Percentiles rank a stretch among this genome's conserved stretches.
Conservation (phyloP, 2,113 vertebrate species). For the Propithecus coquereli region DNA sequence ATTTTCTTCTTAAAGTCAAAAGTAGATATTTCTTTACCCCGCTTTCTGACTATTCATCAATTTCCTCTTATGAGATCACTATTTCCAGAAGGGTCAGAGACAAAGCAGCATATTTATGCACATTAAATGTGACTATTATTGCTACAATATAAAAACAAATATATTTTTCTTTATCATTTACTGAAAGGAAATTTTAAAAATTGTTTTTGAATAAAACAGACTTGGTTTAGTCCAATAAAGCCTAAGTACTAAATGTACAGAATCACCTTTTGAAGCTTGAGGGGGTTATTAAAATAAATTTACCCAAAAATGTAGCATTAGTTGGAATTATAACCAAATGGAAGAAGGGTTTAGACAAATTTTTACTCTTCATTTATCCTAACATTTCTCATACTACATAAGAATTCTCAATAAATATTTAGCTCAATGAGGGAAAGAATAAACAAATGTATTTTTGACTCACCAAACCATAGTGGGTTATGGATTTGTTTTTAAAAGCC, state of each 20-base stretch:
- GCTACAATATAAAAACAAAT: background rate
- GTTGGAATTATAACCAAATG: background rate
- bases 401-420: conserved; percentile 9
- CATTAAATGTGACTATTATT: background rate
- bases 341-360: background rate
- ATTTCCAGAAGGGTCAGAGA: conserved; percentile 28
- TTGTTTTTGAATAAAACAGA: background rate
- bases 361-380: background rate
- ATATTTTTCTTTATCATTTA: background rate
- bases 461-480: background rate
- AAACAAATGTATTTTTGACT: background rate
- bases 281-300: background rate
- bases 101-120: background rate
- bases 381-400: background rate
- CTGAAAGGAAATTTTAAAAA: background rate
- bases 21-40: background rate
- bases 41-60: background rate
- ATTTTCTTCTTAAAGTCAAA: conserved; percentile 36
- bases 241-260: background rate
- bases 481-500: background rate
- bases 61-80: conserved; percentile 27
- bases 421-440: background rate
- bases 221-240: background rate
- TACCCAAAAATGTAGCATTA: background rate
- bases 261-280: background rate